A percentile compares a stretch with the other conserved stretches of the same genome.
These are phyloP conservation scores for Contarinia nasturtii DNA, from an alignment of 1,140 invertebrate species.

Conservation along the genomic window DNA sequence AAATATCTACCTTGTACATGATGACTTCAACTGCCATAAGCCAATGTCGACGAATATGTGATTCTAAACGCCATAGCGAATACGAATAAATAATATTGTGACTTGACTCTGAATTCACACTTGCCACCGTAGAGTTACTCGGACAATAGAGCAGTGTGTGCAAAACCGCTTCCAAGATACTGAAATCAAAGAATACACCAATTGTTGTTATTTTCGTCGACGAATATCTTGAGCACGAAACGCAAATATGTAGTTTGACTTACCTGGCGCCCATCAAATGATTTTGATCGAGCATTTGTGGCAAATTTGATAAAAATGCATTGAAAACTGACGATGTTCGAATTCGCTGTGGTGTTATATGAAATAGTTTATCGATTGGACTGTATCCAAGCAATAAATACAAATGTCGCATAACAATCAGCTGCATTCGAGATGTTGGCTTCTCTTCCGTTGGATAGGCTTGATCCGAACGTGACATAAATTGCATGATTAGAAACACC, in stretches of 20 bases:
- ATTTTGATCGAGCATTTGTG: slow-evolving; percentile 87
- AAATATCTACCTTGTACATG: slow-evolving; percentile 75
- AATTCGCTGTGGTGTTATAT: slow-evolving; percentile 63
- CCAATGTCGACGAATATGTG: slow-evolving; percentile 75
- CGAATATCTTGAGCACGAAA: too few species aligned
- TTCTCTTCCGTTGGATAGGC: slow-evolving; percentile 78
- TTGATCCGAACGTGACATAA: slow-evolving; percentile 52
- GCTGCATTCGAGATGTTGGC: slow-evolving; percentile 51
- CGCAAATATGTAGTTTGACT: too few species aligned
- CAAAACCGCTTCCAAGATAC: slow-evolving; percentile 67
- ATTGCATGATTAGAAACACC: slow-evolving; percentile 93
- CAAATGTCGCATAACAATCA: slow-evolving; percentile 78
- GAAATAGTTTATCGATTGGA: slow-evolving; percentile 73
- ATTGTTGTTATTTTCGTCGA: too few species aligned
- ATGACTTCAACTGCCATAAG: slow-evolving; percentile 83
- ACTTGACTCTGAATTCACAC: slow-evolving; percentile 9
- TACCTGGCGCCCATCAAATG: slow-evolving; percentile 74
- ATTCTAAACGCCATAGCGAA: slow-evolving; percentile 74
- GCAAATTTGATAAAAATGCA: slow-evolving; percentile 81
- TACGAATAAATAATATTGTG: slow-evolving; percentile 33
- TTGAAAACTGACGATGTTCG: slow-evolving; percentile 86
- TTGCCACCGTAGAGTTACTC: slow-evolving; percentile 32
- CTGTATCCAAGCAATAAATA: slow-evolving; percentile 89
- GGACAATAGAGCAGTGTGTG: slow-evolving; percentile 77
- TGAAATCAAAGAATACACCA: too few species aligned